phyloP scores from a whole-genome alignment of 2,888 invertebrate species.

The Coleophora flavipennella region DNA sequence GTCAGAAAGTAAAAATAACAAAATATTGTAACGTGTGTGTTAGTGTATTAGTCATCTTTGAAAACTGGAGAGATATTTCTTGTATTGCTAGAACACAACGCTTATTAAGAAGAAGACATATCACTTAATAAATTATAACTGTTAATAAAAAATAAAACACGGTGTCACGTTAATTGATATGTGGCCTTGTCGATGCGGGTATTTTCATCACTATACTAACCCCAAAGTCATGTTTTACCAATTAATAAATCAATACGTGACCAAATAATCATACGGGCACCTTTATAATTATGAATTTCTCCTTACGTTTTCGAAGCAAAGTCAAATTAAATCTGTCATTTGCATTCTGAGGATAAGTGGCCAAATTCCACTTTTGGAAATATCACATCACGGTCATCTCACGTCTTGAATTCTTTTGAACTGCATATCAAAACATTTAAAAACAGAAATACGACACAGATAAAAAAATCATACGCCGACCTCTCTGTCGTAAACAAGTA shows the following conservation, averaged over 20 bases:
- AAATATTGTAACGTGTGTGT: too few relatives aligned
- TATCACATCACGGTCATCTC: too few relatives aligned
- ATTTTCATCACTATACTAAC: conserved; percentile 34
- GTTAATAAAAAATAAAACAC: conserved; percentile 47
- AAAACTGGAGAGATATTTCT: background rate
- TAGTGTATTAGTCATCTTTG: too few relatives aligned
- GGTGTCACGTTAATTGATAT: conserved; percentile 65
- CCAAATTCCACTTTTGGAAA: too few relatives aligned
- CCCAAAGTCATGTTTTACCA: conserved; percentile 37
- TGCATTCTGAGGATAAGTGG: too few relatives aligned
- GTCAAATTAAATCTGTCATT: too few relatives aligned
- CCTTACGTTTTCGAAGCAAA: too few relatives aligned
- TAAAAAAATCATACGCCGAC: too few relatives aligned
- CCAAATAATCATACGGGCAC: conserved; percentile 43
- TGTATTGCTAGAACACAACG: background rate
- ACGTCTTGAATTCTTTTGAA: too few relatives aligned
- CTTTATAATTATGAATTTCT: conserved; percentile 15
- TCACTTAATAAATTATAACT: conserved; percentile 51
- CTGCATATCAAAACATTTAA: too few relatives aligned
- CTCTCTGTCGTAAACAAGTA: conserved; percentile 41
- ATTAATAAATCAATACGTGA: conserved; percentile 43
- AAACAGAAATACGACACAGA: too few relatives aligned
- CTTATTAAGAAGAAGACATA: conserved; percentile 40
- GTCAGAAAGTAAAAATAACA: too few relatives aligned
- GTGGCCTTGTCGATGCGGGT: conserved; percentile 59